Evolutionary conservation across 2,797 vertebrate species (phyloP), one percentile per base, ranked within the genome.

Genomic region (Borostomias antarcticus): DNA sequence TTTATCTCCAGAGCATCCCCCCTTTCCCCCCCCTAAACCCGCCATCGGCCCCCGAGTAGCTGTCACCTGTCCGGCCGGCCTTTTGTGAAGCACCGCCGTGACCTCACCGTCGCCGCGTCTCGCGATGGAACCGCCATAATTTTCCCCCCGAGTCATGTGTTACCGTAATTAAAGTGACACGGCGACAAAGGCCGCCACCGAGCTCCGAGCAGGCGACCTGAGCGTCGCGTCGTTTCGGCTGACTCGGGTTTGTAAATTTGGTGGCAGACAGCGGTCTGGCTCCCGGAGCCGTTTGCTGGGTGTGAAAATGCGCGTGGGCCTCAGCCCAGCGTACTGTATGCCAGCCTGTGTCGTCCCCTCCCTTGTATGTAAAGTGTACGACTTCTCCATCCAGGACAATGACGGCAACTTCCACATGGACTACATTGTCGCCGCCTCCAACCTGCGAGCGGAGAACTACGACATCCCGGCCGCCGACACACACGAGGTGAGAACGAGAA

Each of bases 391-490:
- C 33, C 72, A 98, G 96, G 95, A 95, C 47, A 72, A 95, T 6
- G 92, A 93, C 80, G 75, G 8, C 2, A 87, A 94, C 76, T 90
- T 92, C 83, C 95, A 96, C 17, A 61, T 96, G 81, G 92, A 95
- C 79, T 97, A 93, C 68, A 93, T 97, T 54, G 88, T 80, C 0
- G 93, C 93, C 0, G 94, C 94, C 0, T 95, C 96, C 8, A 95
- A 93, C 76, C 87, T 97, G 64, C 89, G 94, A 0, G 95, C 95
- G 0, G 93, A 95, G 85, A 96, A 92, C 88, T 98, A 96, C 1
- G 73, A 87, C 74, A 96, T 98, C 80, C 86, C 89, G 19, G 78
- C 90, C 0, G 89, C 88, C 0, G 70, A 80, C 82, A 85, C 82
- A 4, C 87, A 86, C 79, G 77, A 94, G 95, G 94, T 94, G 29